Base-by-base conservation (phyloP, 1,140 invertebrate species). In the Chionoecetes opilio region DNA sequence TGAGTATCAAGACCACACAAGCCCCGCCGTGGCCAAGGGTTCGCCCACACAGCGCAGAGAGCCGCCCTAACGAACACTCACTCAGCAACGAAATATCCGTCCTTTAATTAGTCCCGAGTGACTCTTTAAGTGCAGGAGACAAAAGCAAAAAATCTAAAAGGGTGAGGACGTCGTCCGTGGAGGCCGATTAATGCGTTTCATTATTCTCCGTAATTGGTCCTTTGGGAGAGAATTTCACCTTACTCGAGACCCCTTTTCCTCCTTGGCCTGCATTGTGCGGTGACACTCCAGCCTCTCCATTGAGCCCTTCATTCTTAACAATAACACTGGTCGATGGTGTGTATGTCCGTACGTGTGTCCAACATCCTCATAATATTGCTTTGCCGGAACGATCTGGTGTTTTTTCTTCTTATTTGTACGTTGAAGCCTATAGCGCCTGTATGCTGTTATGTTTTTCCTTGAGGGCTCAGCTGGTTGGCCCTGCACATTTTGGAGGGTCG, bases 241-340 rank as follows among this genome's bases (percentile, higher is more conserved):
- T 89, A 89, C 87, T 89, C 34, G 41, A 29, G 21, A 34, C 32
- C 87, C n/a, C 35, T 38, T 89, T 26, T 89, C 35, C 41, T 46
- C 41, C 87, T 41, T 35, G 26, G 87, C n/a, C 87, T 89, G 41
- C 87, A 75, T 75, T 75, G 63, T 75, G 63, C 63, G 63, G 63
- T 26, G 63, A 75, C 63, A 75, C 63, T 75, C 63, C 63, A 75
- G 63, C 63, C 63, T 75, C 63, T 75, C 63, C 63, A n/a, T 5
- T 5, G 11, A 17, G 21, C n/a, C 63, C 63, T 75, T 21, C 63
- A 75, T 21, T 75, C n/a, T 75, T 26, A 75, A 75, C 63, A 75
- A 75, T 75, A 75, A 75, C 63, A 75, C 63, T n/a, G 63, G 63
- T 75, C 63, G 63, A 75, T 75, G 63, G 63, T n/a, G 63, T 17